Conservation (phyloP, 1,140 invertebrate genomes). For the Meloidogyne floridensis region DNA sequence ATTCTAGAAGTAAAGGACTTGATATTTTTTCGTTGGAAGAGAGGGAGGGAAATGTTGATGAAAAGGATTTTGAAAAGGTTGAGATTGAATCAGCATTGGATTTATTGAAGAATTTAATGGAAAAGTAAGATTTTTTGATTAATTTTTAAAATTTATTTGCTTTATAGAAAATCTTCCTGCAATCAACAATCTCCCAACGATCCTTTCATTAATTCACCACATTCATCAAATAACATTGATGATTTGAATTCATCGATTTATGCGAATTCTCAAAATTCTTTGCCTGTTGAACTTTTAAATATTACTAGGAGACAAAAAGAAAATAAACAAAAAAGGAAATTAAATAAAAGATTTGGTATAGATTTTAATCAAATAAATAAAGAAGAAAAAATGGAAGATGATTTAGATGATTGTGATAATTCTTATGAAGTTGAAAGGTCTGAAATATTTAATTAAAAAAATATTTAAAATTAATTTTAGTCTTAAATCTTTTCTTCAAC, state of each 20-base stretch:
- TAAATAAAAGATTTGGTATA: not conserved
- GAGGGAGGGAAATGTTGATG: not conserved
- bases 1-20: not conserved
- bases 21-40: not conserved
- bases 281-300: not conserved
- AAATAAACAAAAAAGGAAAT: not conserved
- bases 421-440: not conserved
- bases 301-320: not conserved
- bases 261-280: not conserved
- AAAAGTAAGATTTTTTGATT: not conserved
- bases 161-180: not conserved
- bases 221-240: too few species aligned
- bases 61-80: not conserved
- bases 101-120: not conserved
- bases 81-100: not conserved
- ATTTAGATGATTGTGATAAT: not conserved
- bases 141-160: not conserved
- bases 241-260: not conserved
- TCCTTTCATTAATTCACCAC: not conserved
- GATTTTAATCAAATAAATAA: not conserved
- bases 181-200: not conserved
- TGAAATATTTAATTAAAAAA: not conserved
- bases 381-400: slow-evolving; percentile 2
- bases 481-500: not conserved
- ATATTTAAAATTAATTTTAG: slow-evolving; percentile 10